Evolutionary conservation across 2,797 vertebrate species (phyloP).

Genomic region (Chelon labrosus): DNA sequence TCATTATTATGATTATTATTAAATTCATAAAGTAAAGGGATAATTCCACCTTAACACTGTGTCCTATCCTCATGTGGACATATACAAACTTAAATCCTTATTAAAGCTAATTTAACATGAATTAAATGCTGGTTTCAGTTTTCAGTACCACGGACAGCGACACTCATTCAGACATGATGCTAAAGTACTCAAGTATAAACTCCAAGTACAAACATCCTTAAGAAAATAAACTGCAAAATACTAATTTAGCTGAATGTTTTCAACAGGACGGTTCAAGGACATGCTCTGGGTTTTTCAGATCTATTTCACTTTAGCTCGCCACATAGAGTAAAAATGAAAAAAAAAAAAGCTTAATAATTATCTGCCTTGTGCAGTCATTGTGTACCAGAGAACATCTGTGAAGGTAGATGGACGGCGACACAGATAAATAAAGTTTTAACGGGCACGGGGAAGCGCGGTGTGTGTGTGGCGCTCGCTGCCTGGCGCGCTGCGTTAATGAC

Average conservation of each 20-base stretch:
- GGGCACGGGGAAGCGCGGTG: neutral
- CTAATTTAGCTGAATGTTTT: neutral
- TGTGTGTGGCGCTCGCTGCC: conserved; percentile 28
- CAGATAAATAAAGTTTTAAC: conserved; percentile 26
- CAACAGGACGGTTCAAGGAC: too few relatives aligned
- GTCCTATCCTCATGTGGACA: too few relatives aligned
- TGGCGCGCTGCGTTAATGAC: conserved; percentile 42
- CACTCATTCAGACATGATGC: too few relatives aligned
- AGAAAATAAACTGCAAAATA: neutral
- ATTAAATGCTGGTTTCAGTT: too few relatives aligned
- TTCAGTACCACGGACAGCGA: too few relatives aligned
- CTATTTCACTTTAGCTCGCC: neutral
- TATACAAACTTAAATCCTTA: too few relatives aligned
- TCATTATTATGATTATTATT: too few relatives aligned
- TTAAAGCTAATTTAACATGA: too few relatives aligned
- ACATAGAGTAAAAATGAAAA: neutral
- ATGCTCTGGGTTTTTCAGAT: neutral
- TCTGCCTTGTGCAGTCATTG: neutral
- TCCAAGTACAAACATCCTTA: too few relatives aligned
- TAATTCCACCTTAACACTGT: too few relatives aligned
- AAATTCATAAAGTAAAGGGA: too few relatives aligned
- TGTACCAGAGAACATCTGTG: conserved; percentile 1
- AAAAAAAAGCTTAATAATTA: neutral
- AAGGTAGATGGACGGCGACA: conserved; percentile 9
- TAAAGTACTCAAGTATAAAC: too few relatives aligned